phyloP scores from a whole-genome alignment of 2,113 vertebrate genomes.

The Cheilinus undulatus region DNA sequence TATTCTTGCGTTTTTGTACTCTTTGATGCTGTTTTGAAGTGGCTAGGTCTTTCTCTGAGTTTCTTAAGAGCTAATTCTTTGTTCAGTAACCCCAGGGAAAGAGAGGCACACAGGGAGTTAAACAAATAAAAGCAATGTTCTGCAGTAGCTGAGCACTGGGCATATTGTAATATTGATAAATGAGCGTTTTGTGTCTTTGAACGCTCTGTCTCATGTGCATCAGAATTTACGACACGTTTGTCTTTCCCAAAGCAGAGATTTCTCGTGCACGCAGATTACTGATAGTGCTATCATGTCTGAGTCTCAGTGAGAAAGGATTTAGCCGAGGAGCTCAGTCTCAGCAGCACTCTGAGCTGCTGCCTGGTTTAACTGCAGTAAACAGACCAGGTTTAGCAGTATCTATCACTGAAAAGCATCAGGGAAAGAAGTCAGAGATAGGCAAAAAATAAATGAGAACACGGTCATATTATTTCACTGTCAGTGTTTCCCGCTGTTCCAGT shows the following conservation, averaged over 20 bases:
- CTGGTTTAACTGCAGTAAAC: constrained; percentile 44
- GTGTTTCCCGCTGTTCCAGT: constrained; percentile 22
- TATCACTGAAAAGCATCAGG: constrained; percentile 32
- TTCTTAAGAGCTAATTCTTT: neutral
- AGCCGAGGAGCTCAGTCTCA: constrained; percentile 3
- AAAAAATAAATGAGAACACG: constrained; percentile 41
- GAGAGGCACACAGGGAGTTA: neutral
- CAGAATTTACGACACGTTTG: constrained; percentile 22
- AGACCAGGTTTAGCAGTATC: constrained; percentile 32
- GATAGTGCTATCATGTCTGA: constrained; percentile 25
- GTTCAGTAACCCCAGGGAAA: neutral
- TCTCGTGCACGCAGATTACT: constrained; percentile 17
- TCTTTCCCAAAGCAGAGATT: constrained; percentile 30
- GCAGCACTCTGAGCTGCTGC: constrained; percentile 12
- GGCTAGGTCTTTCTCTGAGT: neutral
- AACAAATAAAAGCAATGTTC: constrained; percentile 1
- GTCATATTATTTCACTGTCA: constrained; percentile 33
- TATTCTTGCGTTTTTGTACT: neutral
- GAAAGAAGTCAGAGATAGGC: constrained; percentile 40
- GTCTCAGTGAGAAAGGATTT: constrained; percentile 22
- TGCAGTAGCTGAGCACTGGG: neutral
- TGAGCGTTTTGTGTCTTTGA: constrained; percentile 7
- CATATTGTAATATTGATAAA: neutral
- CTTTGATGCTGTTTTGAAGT: neutral
- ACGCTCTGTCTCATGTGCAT: constrained; percentile 16